Evolutionary conservation across 2,113 vertebrate genomes (phyloP).

Genomic region (Psilopogon haemacephalus): DNA sequence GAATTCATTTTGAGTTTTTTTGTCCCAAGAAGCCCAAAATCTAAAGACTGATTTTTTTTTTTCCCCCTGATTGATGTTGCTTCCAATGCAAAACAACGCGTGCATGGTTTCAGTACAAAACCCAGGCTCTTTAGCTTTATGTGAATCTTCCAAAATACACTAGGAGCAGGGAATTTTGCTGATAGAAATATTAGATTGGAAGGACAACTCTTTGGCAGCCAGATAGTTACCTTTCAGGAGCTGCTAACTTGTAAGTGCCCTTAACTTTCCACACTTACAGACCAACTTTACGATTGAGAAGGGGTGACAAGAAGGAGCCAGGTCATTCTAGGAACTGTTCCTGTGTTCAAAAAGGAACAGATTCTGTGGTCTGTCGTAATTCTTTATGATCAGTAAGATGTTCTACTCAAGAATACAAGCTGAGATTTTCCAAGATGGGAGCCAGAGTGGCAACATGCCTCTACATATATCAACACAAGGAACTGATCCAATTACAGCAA

Average conservation of each 20-base stretch:
- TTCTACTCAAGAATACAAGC: not conserved
- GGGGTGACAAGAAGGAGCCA: not conserved
- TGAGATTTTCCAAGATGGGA: constrained; percentile 52
- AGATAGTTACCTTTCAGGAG: not conserved
- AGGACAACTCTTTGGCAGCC: not conserved
- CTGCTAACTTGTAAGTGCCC: not conserved
- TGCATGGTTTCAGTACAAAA: not conserved
- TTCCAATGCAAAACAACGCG: not conserved
- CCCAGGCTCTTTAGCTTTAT: not conserved
- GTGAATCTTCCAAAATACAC: not conserved
- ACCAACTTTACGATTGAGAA: not conserved
- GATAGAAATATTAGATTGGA: not conserved
- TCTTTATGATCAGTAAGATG: not conserved
- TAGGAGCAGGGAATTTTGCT: not conserved
- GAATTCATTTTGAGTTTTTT: not conserved
- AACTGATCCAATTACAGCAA: not conserved
- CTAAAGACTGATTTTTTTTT: not conserved
- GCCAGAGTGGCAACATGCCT: constrained; percentile 41
- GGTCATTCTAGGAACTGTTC: not conserved
- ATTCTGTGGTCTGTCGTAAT: not conserved
- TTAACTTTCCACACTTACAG: not conserved
- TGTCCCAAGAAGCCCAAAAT: not conserved
- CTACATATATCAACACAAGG: constrained; percentile 13
- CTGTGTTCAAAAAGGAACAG: not conserved
- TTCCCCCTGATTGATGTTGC: not conserved